A percentile compares a stretch with the other conserved stretches of the same genome.
Conservation (phyloP, 2,113 vertebrate species). For the Echinops telfairi region DNA sequence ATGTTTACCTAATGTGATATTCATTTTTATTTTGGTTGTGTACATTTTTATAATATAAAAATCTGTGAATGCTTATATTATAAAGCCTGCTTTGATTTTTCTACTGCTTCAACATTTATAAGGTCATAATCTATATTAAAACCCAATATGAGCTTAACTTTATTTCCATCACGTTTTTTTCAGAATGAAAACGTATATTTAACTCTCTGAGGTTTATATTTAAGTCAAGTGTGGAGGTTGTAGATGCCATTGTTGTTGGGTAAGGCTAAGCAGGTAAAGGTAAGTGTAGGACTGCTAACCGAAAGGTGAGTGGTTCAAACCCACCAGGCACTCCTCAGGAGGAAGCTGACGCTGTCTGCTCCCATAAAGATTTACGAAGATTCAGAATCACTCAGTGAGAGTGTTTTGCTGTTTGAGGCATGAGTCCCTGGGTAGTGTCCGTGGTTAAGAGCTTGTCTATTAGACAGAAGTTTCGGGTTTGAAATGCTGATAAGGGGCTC, state of each 20-base stretch:
- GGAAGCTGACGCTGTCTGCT: no score
- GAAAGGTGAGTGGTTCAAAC: no score
- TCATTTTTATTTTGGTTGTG: not conserved
- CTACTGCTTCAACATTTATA: not conserved
- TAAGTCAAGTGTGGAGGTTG: not conserved
- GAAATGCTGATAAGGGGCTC: no score
- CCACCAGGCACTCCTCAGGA: no score
- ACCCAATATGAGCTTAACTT: not conserved
- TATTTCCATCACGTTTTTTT: conserved; percentile 11
- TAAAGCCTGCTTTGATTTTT: not conserved
- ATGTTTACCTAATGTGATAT: not conserved
- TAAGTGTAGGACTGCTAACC: no score
- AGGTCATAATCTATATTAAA: not conserved
- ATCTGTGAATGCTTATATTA: not conserved
- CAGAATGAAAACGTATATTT: not conserved
- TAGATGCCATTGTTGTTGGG: not conserved
- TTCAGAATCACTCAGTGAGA: no score
- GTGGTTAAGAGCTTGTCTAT: no score
- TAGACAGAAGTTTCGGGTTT: no score
- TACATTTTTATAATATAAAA: not conserved
- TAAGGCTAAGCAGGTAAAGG: no score
- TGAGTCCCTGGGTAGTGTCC: no score
- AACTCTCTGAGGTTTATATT: not conserved
- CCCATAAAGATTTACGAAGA: no score
- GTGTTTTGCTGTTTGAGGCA: no score